Evolutionary conservation across 1,140 invertebrate genomes (phyloP).

Genomic region (Laodelphax striatellus): DNA sequence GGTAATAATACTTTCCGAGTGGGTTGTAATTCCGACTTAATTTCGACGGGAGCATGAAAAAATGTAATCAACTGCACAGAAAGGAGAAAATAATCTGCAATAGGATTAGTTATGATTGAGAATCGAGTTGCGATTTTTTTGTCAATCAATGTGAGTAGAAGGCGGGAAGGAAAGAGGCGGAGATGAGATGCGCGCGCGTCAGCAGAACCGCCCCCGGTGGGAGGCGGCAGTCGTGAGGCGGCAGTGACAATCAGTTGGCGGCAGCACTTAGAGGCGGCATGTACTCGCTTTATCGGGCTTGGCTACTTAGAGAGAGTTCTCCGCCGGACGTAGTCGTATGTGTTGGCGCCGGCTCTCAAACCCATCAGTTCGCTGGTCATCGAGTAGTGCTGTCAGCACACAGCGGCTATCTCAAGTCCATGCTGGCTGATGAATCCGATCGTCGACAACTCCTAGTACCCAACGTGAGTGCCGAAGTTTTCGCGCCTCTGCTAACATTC

Average conservation of each 20-base stretch:
- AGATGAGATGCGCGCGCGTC: background rate
- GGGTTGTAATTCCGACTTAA: too few species aligned
- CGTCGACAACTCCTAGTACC: slow-evolving; percentile 35
- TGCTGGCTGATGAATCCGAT: slow-evolving; percentile 28
- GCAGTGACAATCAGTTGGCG: background rate
- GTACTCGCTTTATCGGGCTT: slow-evolving; percentile 55
- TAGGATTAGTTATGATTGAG: too few species aligned
- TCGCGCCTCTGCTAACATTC: slow-evolving; percentile 56
- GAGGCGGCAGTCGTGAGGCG: background rate
- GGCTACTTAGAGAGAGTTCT: slow-evolving; percentile 36
- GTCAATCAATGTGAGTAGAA: too few species aligned
- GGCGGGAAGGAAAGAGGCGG: background rate
- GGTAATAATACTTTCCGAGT: too few species aligned
- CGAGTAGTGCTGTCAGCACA: slow-evolving; percentile 50
- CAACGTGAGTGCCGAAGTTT: slow-evolving; percentile 51
- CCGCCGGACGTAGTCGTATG: slow-evolving; percentile 46
- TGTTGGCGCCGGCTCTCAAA: slow-evolving; percentile 34
- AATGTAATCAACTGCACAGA: too few species aligned
- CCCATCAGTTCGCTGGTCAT: slow-evolving; percentile 53
- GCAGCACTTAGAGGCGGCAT: slow-evolving; percentile 26
- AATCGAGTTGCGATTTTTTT: too few species aligned
- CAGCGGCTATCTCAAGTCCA: slow-evolving; percentile 54
- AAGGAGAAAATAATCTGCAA: too few species aligned
- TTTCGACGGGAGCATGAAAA: too few species aligned
- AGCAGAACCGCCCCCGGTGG: background rate